Evolutionary conservation across 2,113 vertebrate species (phyloP).

Genomic region (Kryptolebias marmoratus): DNA sequence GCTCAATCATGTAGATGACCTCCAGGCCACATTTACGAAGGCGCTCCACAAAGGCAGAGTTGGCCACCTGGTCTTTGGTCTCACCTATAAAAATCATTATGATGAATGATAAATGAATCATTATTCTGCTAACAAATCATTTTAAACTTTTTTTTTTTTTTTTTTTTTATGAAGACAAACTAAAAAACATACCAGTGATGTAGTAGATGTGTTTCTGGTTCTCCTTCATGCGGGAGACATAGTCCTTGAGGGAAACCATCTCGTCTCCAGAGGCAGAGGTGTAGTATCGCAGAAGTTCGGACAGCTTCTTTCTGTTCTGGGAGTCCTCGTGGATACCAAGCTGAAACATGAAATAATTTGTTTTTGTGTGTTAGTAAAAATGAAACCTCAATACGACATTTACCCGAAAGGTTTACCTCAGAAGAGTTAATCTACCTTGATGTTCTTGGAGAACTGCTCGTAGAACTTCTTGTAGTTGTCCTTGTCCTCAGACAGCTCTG

Average conservation of each 20-base stretch:
- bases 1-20: conserved; percentile 87
- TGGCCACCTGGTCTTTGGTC: conserved; percentile 85
- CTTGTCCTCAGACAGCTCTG: conserved; percentile 92
- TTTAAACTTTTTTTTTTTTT: background rate
- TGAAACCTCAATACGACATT: background rate
- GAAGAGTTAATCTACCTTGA: conserved; percentile 83
- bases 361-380: background rate
- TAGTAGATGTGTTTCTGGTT: conserved; percentile 98
- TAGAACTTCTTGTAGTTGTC: conserved; percentile 98
- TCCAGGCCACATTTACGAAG: conserved; percentile 84
- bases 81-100: conserved; percentile 70
- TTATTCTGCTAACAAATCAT: background rate
- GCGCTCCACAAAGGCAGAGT: conserved; percentile 86
- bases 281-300: conserved; percentile 91
- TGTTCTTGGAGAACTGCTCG: conserved; percentile 97
- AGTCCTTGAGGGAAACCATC: conserved; percentile 96
- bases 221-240: conserved; percentile 96
- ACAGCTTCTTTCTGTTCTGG: conserved; percentile 95
- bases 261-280: conserved; percentile 95
- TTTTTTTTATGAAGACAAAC: background rate
- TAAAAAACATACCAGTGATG: conserved; percentile 86
- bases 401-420: background rate
- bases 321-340: conserved; percentile 98
- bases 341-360: conserved; percentile 78
- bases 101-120: background rate